Base-by-base conservation (phyloP, 1,140 invertebrate genomes). In the Habropoda laboriosa region DNA sequence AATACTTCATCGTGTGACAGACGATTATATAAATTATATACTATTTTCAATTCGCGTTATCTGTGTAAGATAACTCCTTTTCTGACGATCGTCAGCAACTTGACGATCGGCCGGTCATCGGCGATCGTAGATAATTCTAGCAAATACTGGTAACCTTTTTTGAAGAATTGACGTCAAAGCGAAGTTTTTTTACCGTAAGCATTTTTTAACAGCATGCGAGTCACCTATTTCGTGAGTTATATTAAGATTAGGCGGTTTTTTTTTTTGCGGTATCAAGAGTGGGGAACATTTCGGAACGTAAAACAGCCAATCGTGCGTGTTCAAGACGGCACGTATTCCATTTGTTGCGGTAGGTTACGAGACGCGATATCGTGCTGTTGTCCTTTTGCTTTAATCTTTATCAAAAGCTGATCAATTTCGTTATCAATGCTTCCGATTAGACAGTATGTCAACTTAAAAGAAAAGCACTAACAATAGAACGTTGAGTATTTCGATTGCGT, bases 91-190 rank as follows among this genome's bases (percentile, higher is more conserved):
- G 66, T 70, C 42, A 45, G 66, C 42, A 13, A 16, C 21, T 76
- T 47, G 27, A 38, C 47, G 47, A 63, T 63, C 68, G 38, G 7
- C 24, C 76, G n/a, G 70, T 72, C 76, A 75, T 75, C 61, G 51
- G 58, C 49, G 49, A 30, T 47, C 27, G 30, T 10, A 30, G 64
- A 77, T 80, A 80, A 57, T 68, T 30, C 67, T 40, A 16, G 40
- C 55, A 24, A 72, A 73, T 79, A 61, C 71, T 58, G 58, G 61
- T 58, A 30, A 55, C 30, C 58, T 72, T 63, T 83, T 80, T 85
- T 79, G 45, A 51, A 30, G 24, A 60, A 80, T 80, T 83, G 81
- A 85, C 83, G 83, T 85, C 81, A 85, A 64, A 70, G 35, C 42
- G 4, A n/a, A 51, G 21, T 60, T 82, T 73, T 53, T 57, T 32